Base-by-base conservation (phyloP, 2,888 invertebrate genomes). In the Campopleginae sp. region DNA sequence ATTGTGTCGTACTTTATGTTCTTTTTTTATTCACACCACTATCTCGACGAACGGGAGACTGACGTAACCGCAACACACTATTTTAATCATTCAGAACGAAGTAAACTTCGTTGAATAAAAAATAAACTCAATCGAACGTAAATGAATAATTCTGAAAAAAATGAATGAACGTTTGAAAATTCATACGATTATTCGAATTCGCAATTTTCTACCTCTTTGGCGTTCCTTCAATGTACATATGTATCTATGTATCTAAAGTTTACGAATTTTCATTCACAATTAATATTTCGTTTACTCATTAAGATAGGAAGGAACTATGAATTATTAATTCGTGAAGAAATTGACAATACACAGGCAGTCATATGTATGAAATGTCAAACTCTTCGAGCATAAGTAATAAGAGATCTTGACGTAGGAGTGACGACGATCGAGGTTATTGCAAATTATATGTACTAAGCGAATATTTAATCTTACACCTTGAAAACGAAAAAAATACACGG, bases 151-250 rank as follows among this genome's bases (percentile, higher is more conserved):
- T 72, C 14, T 48, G n/a, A 23, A 76, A n/a, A n/a, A 70, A 80
- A n/a, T 75, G 17, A 54, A 65, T 63, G 54, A 48, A 46, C n/a
- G 38, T 58, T 72, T 48, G 44, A 33, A n/a, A 68, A 61, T 78
- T 54, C 23, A 63, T 31, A 54, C 58, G 33, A 54, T 68, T 74
- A 75, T 84, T 78, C 17, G 1, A 48, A 65, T 58, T 75, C 77
- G 63, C 71, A 33, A 80, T 81, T 75, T 66, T 86, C 74, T 84
- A 86, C 76, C 82, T 84, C 84, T 61, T 54, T 81, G 38, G 33
- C 80, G 75, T 84, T 77, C 61, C 79, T 79, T 80, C 77, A 81
- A 61, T 87, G 86, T 87, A 87, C 74, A 87, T 86, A 87, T 87
- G 87, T 87, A 87, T 42, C 86, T 86, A 87, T 79, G 84, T 86